Evolutionary conservation across 1,140 invertebrate genomes (phyloP).

Genomic region (Sycobia sp.): DNA sequence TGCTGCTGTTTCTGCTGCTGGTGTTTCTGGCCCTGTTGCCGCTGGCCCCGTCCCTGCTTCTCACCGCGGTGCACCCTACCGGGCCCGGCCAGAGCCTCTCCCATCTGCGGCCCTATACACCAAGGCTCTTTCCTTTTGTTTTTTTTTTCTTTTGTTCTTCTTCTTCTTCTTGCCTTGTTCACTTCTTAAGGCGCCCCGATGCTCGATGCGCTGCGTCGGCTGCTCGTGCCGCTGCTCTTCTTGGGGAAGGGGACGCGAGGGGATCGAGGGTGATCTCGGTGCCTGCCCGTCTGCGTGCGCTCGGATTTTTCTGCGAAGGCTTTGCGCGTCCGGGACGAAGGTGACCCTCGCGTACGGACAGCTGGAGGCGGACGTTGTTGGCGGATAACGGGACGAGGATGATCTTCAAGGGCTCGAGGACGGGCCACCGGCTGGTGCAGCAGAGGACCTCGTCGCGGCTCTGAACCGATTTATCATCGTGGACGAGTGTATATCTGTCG

Average conservation of each 20-base stretch:
- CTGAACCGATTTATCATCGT: background rate
- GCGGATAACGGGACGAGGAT: background rate
- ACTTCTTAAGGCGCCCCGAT: too few species aligned
- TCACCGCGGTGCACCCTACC: constrained; percentile 48
- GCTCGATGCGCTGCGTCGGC: too few species aligned
- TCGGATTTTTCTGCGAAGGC: too few species aligned
- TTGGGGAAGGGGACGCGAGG: too few species aligned
- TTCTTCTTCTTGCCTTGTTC: background rate
- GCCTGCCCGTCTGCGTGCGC: too few species aligned
- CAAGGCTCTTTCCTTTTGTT: constrained; percentile 13
- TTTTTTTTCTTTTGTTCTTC: background rate
- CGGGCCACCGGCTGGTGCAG: background rate
- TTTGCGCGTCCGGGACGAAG: too few species aligned
- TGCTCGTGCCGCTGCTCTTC: too few species aligned
- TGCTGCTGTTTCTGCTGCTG: background rate
- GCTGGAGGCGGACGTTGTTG: too few species aligned
- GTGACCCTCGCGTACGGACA: too few species aligned
- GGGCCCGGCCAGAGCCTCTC: constrained; percentile 51
- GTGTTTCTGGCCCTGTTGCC: constrained; percentile 3
- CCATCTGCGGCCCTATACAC: constrained; percentile 56
- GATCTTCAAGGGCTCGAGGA: background rate
- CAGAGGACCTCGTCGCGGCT: background rate
- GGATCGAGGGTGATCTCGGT: too few species aligned
- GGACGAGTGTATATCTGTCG: too few species aligned
- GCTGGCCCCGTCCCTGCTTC: too few species aligned